Evolutionary conservation across 2,797 vertebrate species (phyloP).

Genomic region (Lacerta bilineata): DNA sequence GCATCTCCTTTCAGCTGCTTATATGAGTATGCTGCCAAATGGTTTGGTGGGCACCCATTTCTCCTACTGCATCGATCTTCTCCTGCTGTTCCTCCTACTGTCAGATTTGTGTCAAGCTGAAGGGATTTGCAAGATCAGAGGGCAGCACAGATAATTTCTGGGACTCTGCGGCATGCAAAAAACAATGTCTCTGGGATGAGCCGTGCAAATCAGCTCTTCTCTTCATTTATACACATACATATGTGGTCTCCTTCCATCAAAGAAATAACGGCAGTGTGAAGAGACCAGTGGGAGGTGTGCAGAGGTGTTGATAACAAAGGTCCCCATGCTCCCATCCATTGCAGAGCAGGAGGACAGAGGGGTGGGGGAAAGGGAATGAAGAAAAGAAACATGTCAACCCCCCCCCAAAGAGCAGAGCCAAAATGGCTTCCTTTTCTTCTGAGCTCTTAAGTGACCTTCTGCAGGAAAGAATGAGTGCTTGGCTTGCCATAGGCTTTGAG

Average conservation of each 20-base stretch:
- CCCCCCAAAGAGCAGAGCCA: constrained; percentile 13
- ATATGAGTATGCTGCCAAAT: neutral
- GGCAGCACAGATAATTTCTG: neutral
- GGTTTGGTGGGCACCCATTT: constrained; percentile 38
- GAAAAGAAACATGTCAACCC: neutral
- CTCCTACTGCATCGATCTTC: neutral
- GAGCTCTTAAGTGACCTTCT: neutral
- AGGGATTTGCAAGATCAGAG: constrained; percentile 30
- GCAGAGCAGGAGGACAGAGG: neutral
- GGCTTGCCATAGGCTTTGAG: constrained; percentile 47
- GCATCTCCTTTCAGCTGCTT: neutral
- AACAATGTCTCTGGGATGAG: constrained; percentile 22
- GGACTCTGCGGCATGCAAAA: neutral
- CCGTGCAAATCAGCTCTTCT: constrained; percentile 23
- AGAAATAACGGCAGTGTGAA: neutral
- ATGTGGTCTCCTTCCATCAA: neutral
- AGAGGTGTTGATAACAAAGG: constrained; percentile 40
- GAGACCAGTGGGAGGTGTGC: constrained; percentile 38
- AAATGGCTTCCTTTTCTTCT: neutral
- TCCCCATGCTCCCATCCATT: neutral
- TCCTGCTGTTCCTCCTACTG: constrained; percentile 20
- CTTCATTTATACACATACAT: constrained; percentile 18
- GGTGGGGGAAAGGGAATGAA: neutral
- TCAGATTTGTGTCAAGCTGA: neutral
- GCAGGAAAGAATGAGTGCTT: rapidly evolving